These are phyloP conservation scores for Echinops telfairi DNA, from an alignment of 2,113 vertebrate genomes.

Conservation along the genomic window DNA sequence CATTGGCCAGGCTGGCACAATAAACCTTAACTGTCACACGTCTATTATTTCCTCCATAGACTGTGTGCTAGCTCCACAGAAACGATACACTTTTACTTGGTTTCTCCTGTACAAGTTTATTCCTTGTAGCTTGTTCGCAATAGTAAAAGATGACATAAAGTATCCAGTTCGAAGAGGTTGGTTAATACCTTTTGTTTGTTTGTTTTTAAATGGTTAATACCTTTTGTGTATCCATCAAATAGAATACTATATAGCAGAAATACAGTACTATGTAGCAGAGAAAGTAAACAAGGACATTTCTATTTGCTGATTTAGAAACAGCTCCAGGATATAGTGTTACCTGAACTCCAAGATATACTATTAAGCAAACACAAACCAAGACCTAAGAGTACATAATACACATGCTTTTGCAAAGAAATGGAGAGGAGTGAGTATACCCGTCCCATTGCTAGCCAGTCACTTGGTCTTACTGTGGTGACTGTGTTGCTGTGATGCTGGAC, in stretches of 20 bases:
- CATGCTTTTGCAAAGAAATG: slow-evolving; percentile 26
- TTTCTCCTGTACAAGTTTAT: neutral
- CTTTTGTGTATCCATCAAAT: neutral
- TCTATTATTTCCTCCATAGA: too few species aligned
- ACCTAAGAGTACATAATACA: neutral
- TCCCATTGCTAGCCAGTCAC: too few species aligned
- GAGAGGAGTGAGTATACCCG: neutral
- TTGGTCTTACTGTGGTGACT: too few species aligned
- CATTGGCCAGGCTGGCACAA: too few species aligned
- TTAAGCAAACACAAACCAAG: too few species aligned
- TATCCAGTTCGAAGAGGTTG: neutral
- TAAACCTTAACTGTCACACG: too few species aligned
- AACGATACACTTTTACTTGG: too few species aligned
- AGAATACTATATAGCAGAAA: neutral
- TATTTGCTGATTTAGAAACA: slow-evolving; percentile 22
- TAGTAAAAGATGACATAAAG: neutral
- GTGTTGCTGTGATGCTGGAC: too few species aligned
- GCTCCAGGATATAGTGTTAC: neutral
- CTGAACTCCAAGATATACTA: too few species aligned
- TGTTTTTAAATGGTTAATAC: neutral
- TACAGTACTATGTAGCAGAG: neutral
- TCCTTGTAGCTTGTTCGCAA: neutral
- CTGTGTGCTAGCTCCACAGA: too few species aligned
- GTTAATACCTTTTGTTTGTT: neutral
- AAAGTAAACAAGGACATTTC: neutral